A percentile compares a stretch with the other conserved stretches of the same genome.
phyloP scores from a whole-genome alignment of 2,797 vertebrate genomes.

The Austrolebias charrua region DNA sequence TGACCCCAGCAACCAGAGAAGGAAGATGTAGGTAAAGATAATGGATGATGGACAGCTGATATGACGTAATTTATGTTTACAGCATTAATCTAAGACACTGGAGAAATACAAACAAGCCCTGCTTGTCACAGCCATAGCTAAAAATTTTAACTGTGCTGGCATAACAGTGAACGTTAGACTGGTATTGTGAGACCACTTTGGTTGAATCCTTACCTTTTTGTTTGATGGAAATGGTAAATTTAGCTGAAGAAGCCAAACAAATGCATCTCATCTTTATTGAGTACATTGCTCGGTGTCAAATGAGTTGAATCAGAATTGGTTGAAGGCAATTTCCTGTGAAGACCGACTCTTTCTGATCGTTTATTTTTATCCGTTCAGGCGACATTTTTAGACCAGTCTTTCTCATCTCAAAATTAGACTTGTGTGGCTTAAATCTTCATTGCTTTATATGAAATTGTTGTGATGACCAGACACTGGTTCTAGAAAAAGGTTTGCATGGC shows the following conservation, averaged over 20 bases:
- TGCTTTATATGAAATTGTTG: background rate
- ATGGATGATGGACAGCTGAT: no score
- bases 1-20: no score
- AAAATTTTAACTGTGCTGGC: background rate
- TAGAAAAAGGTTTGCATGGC: no score
- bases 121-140: background rate
- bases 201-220: background rate
- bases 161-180: no score
- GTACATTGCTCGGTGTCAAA: background rate
- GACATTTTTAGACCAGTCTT: background rate
- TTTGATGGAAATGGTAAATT: slow-evolving; percentile 2
- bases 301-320: background rate
- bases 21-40: no score
- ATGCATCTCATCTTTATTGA: background rate
- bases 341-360: background rate
- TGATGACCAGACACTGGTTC: background rate
- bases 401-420: background rate
- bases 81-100: background rate
- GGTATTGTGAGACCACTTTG: background rate
- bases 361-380: background rate
- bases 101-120: background rate
- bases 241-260: background rate
- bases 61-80: no score
- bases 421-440: background rate
- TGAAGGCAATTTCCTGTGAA: background rate